Percentiles rank a stretch among this genome's conserved stretches.
Conservation (phyloP, 92 coral and sea anemone genomes). For the Porites rus region DNA sequence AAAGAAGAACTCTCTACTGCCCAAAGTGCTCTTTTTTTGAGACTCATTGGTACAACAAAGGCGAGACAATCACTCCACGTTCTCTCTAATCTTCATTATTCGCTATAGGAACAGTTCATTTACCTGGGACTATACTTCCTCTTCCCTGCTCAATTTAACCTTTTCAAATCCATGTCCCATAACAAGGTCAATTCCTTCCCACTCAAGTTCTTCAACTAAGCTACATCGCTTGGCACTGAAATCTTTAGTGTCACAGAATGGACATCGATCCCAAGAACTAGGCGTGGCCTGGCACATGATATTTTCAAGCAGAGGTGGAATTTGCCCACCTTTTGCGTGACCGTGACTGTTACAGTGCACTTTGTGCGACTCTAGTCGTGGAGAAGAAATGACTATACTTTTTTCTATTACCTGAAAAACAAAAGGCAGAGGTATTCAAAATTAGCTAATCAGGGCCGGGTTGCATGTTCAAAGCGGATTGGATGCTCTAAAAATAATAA, state of each 20-base stretch:
- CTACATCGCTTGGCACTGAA: slow-evolving; percentile 45
- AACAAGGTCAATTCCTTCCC: slow-evolving; percentile 74
- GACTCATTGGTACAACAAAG: too few species aligned
- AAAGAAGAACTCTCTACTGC: too few species aligned
- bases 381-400: neutral
- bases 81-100: neutral
- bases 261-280: neutral
- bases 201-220: slow-evolving; percentile 60
- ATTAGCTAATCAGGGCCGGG: too few species aligned
- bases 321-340: slow-evolving; percentile 19
- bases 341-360: slow-evolving; percentile 32
- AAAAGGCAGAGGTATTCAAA: neutral
- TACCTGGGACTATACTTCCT: slow-evolving; percentile 40
- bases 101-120: neutral
- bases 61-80: too few species aligned
- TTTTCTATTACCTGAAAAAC: slow-evolving; percentile 14
- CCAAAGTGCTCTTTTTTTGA: too few species aligned
- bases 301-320: neutral
- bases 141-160: slow-evolving; percentile 65
- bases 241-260: slow-evolving; percentile 12
- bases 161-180: slow-evolving; percentile 59
- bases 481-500: too few species aligned
- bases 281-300: neutral
- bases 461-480: too few species aligned
- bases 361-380: slow-evolving; percentile 18